These are phyloP conservation scores for Borostomias antarcticus DNA, from an alignment of 2,797 vertebrate species.

Conservation along the genomic window DNA sequence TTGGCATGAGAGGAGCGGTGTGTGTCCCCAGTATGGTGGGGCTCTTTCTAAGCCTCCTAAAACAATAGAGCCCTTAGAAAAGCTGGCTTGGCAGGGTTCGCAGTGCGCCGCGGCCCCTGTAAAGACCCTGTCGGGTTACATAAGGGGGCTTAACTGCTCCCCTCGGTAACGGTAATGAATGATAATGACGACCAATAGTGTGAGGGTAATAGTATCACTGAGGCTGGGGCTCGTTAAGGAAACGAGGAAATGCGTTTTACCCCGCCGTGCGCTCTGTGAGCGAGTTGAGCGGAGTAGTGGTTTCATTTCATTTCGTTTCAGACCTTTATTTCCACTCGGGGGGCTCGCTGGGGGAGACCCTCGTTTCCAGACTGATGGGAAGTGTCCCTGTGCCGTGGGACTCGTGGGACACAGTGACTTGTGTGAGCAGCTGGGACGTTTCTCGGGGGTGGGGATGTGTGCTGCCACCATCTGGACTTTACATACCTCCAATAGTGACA, in stretches of 20 bases:
- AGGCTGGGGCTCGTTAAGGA: conserved; percentile 14
- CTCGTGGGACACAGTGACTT: conserved; percentile 4
- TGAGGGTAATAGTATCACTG: background rate
- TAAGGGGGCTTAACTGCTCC: conserved; percentile 13
- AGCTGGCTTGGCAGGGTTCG: conserved; percentile 18
- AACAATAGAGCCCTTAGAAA: conserved; percentile 33
- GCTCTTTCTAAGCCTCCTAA: background rate
- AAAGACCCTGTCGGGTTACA: conserved; percentile 4
- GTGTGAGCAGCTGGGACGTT: background rate
- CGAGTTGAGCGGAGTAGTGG: background rate
- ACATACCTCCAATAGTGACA: background rate
- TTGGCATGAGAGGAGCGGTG: no score
- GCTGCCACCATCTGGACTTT: background rate
- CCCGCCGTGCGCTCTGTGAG: conserved; percentile 10
- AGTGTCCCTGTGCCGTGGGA: background rate
- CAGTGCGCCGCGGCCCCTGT: background rate
- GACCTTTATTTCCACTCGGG: no score
- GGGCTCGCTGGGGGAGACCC: no score
- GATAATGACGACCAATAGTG: conserved; percentile 11
- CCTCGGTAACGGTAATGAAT: conserved; percentile 5
- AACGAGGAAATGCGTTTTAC: conserved; percentile 19
- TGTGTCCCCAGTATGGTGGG: no score
- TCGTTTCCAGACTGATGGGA: background rate
- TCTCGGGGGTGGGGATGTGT: background rate
- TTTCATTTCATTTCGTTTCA: no score